Evolutionary conservation across 2,113 vertebrate species (phyloP), one percentile per base, ranked within the genome.

Genomic region (Melanerpes aurifrons): DNA sequence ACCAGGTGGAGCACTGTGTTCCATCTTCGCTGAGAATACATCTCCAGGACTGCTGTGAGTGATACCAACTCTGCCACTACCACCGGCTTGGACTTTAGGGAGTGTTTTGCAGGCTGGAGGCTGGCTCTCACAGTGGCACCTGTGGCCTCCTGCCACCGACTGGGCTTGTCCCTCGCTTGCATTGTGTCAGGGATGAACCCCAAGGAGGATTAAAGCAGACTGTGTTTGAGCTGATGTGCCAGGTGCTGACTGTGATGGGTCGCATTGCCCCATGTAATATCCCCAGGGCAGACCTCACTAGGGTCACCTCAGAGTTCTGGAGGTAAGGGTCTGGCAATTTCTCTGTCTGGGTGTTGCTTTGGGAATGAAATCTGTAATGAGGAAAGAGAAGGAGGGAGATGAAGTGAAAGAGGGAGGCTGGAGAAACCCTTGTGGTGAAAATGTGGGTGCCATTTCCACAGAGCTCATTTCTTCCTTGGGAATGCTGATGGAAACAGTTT

Each of bases 171-270:
- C 72, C 32, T 89, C 0, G 0, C 57, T 37, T 50, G 80, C 61
- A 79, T 45, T 3, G 0, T 57, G 59, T 28, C 37, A 54, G 86
- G 78, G 59, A 59, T 67, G 81, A 70, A 66, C 53, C 50, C 45
- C 56, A 26, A 29, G 29, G 66, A 86, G 94, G 87, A 96, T 96
- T 96, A 96, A 96, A 96, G 37, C 64, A 59, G 91, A 86, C 79
- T 72, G 69, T 91, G 67, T 83, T 54, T 62, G 90, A 94, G 76
- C 54, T 77, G 84, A 53, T 0, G 4, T 87, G 32, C 26, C 0
- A 4, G 69, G 35, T 85, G 70, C 72, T 76, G 71, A 68, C 57
- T 74, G 8, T 68, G 71, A 13, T 0, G 0, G 11, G 40, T 66
- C 21, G 31, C 40, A 21, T 14, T 22, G 50, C 58, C 37, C 88